These are phyloP conservation scores for Falco columbarius DNA, from an alignment of 2,797 vertebrate species.

Conservation along the genomic window DNA sequence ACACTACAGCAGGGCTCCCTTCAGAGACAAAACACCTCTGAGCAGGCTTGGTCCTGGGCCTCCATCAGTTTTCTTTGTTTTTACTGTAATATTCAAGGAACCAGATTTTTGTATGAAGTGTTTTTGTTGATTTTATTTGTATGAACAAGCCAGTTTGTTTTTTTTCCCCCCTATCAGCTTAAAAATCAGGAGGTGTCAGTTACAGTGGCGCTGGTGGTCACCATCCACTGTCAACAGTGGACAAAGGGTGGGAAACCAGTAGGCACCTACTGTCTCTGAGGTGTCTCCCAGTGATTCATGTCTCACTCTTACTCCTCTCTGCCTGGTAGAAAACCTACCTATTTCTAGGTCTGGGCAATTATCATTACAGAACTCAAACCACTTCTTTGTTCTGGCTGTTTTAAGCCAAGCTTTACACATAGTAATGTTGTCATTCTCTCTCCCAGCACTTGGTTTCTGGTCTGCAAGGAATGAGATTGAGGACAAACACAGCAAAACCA, in stretches of 20 bases:
- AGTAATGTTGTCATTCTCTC: not conserved
- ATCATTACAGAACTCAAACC: not conserved
- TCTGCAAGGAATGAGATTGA: not conserved
- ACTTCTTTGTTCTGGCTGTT: constrained; percentile 35
- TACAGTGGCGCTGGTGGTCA: not conserved
- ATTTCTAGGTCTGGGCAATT: constrained; percentile 56
- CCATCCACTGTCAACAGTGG: not conserved
- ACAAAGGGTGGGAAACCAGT: not conserved
- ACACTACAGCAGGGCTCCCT: not conserved
- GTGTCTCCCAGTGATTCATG: not conserved
- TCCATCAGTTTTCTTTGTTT: not conserved
- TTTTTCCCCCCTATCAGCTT: fast-evolving
- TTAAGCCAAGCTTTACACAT: not conserved
- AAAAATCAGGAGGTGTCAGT: not conserved
- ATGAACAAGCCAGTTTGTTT: not conserved
- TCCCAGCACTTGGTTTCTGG: not conserved
- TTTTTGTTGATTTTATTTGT: not conserved
- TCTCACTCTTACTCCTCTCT: not conserved
- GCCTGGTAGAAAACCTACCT: not conserved
- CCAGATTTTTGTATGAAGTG: not conserved
- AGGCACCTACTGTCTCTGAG: not conserved
- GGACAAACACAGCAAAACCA: not conserved
- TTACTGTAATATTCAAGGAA: not conserved
- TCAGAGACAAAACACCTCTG: not conserved
- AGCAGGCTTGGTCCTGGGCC: not conserved